Evolutionary conservation across 2,113 vertebrate species (phyloP).

Genomic region (Caranx melampygus): DNA sequence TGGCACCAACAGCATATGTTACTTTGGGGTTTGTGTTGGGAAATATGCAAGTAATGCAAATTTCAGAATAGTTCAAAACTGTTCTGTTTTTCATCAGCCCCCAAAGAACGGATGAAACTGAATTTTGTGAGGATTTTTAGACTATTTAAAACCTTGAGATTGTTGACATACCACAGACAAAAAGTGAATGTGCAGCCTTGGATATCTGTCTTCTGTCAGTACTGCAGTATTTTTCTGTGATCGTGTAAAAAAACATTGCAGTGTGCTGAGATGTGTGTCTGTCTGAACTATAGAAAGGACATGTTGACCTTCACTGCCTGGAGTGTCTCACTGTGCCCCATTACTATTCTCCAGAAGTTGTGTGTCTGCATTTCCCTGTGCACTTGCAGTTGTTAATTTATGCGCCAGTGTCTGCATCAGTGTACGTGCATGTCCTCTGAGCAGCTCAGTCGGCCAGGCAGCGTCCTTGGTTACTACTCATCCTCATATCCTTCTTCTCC

Average conservation of each 20-base stretch:
- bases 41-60: neutral
- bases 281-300: constrained; percentile 21
- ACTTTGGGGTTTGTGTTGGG: neutral
- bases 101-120: no score
- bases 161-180: neutral
- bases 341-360: constrained; percentile 55
- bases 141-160: neutral
- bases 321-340: constrained; percentile 38
- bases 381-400: constrained; percentile 17
- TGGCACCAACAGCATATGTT: constrained; percentile 36
- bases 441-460: neutral
- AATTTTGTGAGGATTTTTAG: no score
- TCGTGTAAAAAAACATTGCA: neutral
- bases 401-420: neutral
- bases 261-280: neutral
- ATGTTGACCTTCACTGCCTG: constrained; percentile 57
- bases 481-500: constrained; percentile 9
- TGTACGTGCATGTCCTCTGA: constrained; percentile 1
- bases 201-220: neutral
- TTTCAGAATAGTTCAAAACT: no score
- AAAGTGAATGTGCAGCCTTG: neutral
- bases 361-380: neutral
- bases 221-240: neutral
- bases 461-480: constrained; percentile 15
- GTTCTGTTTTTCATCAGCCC: no score